Conservation (phyloP, 2,888 invertebrate species). For the Drosophila cognata region DNA sequence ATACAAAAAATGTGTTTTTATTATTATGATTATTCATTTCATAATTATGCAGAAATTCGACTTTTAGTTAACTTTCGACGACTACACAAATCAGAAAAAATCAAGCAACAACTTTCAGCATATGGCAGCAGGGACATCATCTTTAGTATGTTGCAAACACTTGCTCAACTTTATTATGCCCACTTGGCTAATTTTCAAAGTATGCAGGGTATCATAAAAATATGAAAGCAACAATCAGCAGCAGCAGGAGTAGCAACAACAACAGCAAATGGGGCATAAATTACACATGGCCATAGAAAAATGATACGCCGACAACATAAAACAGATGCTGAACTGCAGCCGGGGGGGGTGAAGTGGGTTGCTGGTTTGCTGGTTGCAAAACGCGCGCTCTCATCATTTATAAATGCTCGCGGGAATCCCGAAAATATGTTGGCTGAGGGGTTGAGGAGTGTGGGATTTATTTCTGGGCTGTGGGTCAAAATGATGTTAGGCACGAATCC, state of each 20-base stretch:
- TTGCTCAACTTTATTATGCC: not conserved
- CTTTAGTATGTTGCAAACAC: not conserved
- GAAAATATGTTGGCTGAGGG: slow-evolving; percentile 12
- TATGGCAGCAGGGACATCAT: not conserved
- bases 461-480: slow-evolving; percentile 30
- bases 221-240: slow-evolving; percentile 62
- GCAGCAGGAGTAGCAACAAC: slow-evolving; percentile 42
- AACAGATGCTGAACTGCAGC: slow-evolving; percentile 66
- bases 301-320: slow-evolving; percentile 77
- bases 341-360: not conserved
- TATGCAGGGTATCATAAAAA: slow-evolving; percentile 37
- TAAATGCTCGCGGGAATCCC: slow-evolving; percentile 66
- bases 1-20: no score
- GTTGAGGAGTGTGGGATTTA: not conserved
- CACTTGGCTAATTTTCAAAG: not conserved
- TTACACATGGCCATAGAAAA: slow-evolving; percentile 81
- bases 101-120: not conserved
- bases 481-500: slow-evolving; percentile 75
- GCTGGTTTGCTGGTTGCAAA: slow-evolving; percentile 26
- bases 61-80: not conserved
- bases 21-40: not conserved
- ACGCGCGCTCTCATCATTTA: slow-evolving; percentile 75
- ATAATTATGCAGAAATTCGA: fast-evolving
- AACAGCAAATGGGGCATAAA: slow-evolving; percentile 76
- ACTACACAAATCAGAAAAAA: not conserved